A percentile compares a stretch with the other conserved stretches of the same genome.
Evolutionary conservation across 2,797 vertebrate genomes (phyloP).

Genomic region (Linurgus olivaceus): DNA sequence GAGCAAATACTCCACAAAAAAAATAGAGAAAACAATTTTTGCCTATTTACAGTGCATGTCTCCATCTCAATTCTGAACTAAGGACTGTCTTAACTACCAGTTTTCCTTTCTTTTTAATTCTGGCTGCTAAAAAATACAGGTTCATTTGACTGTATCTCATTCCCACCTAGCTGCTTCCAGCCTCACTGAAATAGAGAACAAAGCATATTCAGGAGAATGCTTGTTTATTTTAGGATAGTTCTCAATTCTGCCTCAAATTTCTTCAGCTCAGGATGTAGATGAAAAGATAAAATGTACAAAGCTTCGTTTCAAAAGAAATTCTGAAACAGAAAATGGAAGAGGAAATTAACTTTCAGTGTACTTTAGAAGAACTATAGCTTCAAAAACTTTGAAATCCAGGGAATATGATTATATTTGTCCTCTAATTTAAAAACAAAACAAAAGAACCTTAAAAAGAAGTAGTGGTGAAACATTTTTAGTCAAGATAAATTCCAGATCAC

Average conservation of each 20-base stretch:
- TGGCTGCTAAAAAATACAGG: background rate
- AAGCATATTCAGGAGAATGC: background rate
- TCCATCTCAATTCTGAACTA: background rate
- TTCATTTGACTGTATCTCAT: background rate
- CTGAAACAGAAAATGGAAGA: background rate
- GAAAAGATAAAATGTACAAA: constrained; percentile 5
- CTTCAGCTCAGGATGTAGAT: background rate
- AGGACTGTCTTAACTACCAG: background rate
- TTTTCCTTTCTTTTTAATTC: background rate
- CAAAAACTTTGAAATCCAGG: background rate
- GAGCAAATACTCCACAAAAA: background rate
- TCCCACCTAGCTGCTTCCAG: background rate
- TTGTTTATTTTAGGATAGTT: background rate
- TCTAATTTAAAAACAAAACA: accelerated
- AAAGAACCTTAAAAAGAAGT: accelerated
- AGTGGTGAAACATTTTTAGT: background rate
- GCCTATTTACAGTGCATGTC: background rate
- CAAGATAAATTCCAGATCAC: background rate
- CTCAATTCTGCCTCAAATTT: background rate
- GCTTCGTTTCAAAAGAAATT: constrained; percentile 13
- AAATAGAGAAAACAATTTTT: background rate
- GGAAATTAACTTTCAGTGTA: constrained; percentile 14
- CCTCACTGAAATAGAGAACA: background rate
- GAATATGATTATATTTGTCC: background rate
- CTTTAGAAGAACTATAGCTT: background rate